Conservation (phyloP, 2,113 vertebrate species). For the Grus americana region DNA sequence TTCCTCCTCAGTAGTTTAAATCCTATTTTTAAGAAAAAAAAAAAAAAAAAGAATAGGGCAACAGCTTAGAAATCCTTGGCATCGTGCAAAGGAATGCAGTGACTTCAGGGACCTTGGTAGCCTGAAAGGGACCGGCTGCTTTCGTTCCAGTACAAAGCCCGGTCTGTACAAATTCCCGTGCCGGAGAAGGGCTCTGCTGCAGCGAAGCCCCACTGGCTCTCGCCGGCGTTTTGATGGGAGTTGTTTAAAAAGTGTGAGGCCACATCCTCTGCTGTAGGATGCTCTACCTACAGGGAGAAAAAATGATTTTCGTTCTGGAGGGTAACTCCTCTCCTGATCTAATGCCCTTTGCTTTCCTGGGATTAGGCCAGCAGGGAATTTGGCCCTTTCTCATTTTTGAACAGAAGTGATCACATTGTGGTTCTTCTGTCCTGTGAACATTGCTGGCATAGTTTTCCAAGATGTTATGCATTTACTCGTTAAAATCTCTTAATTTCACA, state of each 20-base stretch:
- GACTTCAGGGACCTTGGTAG: not conserved
- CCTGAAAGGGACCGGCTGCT: not conserved
- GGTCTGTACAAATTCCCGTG: not conserved
- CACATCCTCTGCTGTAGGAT: not conserved
- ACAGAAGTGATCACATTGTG: not conserved
- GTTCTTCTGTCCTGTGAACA: not conserved
- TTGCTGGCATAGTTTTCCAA: not conserved
- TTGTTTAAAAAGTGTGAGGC: not conserved
- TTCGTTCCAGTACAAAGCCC: not conserved
- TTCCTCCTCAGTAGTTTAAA: not conserved
- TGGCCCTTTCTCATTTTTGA: not conserved
- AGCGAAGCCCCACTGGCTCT: accelerated
- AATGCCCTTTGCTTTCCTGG: not conserved
- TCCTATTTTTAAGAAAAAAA: not conserved
- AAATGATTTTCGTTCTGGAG: not conserved
- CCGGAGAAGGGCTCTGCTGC: not conserved
- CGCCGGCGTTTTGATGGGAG: not conserved
- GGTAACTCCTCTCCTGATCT: not conserved
- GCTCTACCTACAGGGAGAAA: not conserved
- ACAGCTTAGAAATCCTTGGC: not conserved
- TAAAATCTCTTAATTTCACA: not conserved
- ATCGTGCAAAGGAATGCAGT: not conserved
- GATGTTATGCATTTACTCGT: not conserved
- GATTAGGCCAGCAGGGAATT: not conserved
- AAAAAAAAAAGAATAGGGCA: not conserved